phyloP scores from a whole-genome alignment of 2,113 vertebrate species.

The Eonycteris spelaea region DNA sequence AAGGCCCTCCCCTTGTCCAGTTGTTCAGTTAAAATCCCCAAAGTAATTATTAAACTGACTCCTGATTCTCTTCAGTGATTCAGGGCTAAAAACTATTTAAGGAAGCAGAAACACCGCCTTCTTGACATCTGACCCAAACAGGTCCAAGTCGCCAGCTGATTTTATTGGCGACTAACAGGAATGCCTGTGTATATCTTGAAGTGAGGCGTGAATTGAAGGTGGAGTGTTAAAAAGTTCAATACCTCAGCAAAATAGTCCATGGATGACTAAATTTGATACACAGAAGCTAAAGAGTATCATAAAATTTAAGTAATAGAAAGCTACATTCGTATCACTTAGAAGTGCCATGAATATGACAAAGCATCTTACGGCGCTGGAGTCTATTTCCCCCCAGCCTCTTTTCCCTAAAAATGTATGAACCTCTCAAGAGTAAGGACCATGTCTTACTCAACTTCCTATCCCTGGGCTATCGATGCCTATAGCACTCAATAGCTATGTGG shows the following conservation, averaged over 20 bases:
- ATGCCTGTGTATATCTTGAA: not conserved
- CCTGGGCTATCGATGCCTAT: not conserved
- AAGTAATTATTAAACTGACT: not conserved
- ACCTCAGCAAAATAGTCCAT: not conserved
- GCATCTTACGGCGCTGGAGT: not conserved
- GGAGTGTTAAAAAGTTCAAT: not conserved
- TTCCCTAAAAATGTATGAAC: not conserved
- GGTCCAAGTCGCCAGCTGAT: not conserved
- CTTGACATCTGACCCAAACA: not conserved
- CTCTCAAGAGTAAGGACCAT: slow-evolving; percentile 33
- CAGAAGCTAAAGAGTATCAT: not conserved
- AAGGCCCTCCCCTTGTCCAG: not conserved
- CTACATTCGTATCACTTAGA: not conserved
- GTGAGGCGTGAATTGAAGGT: not conserved
- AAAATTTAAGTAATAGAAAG: not conserved
- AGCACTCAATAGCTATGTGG: not conserved
- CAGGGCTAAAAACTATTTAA: not conserved
- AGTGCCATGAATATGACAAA: not conserved
- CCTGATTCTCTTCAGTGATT: not conserved
- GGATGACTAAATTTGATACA: not conserved
- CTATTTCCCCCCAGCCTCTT: not conserved
- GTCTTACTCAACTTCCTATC: slow-evolving; percentile 36
- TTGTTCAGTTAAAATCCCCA: not conserved
- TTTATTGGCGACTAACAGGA: not conserved
- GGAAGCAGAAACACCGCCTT: not conserved